Percentiles rank a stretch among this genome's conserved stretches.
Conservation (phyloP, 2,113 vertebrate genomes). For the Eulacestoma nigropectus region DNA sequence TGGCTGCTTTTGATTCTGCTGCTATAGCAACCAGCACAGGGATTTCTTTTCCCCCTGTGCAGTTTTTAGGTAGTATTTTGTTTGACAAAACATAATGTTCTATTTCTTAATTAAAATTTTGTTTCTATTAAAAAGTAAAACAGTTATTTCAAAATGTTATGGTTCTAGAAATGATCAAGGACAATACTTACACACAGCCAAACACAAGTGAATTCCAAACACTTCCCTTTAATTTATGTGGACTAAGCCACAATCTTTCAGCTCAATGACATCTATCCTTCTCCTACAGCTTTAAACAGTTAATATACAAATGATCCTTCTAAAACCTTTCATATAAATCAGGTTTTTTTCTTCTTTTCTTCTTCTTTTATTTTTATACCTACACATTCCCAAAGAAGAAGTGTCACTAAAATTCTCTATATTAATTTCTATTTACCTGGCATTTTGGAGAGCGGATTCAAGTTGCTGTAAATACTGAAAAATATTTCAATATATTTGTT, state of each 20-base stretch:
- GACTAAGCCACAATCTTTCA: background rate
- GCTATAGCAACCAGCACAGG: conserved; percentile 34
- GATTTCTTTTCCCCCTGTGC: background rate
- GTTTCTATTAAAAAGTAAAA: background rate
- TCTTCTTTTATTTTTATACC: background rate
- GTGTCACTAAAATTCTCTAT: background rate
- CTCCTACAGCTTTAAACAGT: background rate
- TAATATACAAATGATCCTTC: background rate
- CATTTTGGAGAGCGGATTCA: background rate
- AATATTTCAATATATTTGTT: background rate
- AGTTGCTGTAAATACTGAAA: background rate
- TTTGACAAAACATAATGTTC: background rate
- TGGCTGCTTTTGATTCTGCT: conserved; percentile 21
- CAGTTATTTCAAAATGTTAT: background rate
- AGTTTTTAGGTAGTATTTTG: background rate
- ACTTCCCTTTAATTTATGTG: background rate
- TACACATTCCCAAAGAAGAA: background rate
- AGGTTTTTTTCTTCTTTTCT: background rate
- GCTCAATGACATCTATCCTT: background rate
- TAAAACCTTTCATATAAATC: background rate
- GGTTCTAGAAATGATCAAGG: background rate
- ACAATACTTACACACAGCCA: background rate
- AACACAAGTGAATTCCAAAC: background rate
- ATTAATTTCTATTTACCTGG: background rate
- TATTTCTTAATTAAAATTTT: background rate